Conservation (phyloP, 2,888 invertebrate species). For the Netelia inedita region DNA sequence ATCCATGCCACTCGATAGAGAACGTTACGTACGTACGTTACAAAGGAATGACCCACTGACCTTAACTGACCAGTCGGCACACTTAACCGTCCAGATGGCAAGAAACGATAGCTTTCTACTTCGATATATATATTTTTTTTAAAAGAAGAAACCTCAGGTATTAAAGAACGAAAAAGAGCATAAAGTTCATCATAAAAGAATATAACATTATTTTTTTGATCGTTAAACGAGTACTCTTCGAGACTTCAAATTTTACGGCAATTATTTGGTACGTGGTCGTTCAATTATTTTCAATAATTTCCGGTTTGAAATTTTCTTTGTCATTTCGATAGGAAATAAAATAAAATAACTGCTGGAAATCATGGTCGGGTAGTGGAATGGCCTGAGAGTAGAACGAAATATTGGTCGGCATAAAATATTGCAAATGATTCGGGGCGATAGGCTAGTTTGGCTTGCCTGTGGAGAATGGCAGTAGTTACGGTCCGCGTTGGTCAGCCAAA, state of each 20-base stretch:
- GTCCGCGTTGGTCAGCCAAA: constrained; percentile 19
- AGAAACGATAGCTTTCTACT: constrained; percentile 56
- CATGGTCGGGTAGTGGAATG: neutral
- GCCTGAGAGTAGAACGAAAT: neutral
- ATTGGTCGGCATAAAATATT: neutral
- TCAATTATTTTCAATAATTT: neutral
- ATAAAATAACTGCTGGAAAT: neutral
- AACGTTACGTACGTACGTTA: constrained; percentile 32
- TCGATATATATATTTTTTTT: neutral
- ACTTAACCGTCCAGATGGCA: constrained; percentile 45
- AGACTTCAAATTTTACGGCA: too few relatives aligned
- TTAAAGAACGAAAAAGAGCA: too few relatives aligned
- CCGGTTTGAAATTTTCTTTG: neutral
- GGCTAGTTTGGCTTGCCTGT: neutral
- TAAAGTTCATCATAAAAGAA: too few relatives aligned
- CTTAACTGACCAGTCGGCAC: constrained; percentile 78
- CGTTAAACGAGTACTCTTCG: too few relatives aligned
- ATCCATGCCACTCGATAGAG: constrained; percentile 42
- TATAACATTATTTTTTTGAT: too few relatives aligned
- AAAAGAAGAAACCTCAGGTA: too few relatives aligned
- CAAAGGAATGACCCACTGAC: constrained; percentile 81
- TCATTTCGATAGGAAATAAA: neutral
- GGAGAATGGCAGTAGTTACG: constrained; percentile 15
- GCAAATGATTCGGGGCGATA: neutral
- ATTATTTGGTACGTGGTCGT: too few relatives aligned